phyloP scores from a whole-genome alignment of 2,888 invertebrate species.

The Junonia oenone region DNA sequence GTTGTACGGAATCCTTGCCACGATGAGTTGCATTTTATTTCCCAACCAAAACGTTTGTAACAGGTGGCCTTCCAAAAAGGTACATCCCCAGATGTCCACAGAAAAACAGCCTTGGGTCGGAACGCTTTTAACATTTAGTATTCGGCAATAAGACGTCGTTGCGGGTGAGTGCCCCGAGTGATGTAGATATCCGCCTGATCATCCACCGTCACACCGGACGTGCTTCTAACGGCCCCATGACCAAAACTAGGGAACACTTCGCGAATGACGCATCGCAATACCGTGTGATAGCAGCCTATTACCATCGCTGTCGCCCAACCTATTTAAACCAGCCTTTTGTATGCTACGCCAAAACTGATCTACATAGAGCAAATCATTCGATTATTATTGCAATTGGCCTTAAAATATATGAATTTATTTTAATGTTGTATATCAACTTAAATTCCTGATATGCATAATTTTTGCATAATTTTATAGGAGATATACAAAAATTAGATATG shows the following conservation, averaged over 20 bases:
- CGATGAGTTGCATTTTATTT: no score
- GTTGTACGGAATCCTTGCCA: no score
- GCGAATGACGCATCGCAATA: constrained; percentile 24
- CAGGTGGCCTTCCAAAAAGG: no score
- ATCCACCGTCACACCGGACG: constrained; percentile 55
- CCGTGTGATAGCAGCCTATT: constrained; percentile 12
- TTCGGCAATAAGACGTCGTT: constrained; percentile 2
- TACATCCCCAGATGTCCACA: no score
- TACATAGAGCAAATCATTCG: neutral
- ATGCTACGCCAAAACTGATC: neutral
- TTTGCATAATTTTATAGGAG: no score
- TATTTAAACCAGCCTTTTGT: neutral
- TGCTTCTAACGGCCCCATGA: constrained; percentile 52
- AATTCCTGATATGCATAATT: no score
- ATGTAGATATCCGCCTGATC: constrained; percentile 60
- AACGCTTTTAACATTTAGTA: neutral
- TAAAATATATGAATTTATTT: no score
- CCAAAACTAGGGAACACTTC: constrained; percentile 40
- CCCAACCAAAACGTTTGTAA: no score
- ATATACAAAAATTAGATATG: no score
- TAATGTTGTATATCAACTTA: no score
- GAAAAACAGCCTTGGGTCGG: no score
- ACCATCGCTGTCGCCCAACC: neutral
- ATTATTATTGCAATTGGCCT: no score
- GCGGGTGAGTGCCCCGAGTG: constrained; percentile 15